Conservation (phyloP, 23 tunicate genomes). For the Ciona savignyi region DNA sequence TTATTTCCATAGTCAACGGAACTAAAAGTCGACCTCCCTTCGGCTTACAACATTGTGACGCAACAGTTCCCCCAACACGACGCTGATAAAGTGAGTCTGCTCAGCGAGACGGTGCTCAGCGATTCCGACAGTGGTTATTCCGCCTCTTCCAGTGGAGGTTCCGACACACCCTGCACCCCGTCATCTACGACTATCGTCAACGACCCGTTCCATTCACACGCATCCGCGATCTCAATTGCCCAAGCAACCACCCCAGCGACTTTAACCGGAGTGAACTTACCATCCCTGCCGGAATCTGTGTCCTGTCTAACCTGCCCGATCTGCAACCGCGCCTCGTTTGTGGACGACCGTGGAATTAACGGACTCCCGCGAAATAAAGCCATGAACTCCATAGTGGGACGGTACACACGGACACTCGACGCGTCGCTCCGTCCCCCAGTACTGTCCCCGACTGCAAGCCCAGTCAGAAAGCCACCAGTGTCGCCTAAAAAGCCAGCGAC, state of each 20-base stretch:
- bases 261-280: conserved; percentile 41
- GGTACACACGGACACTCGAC: conserved; percentile 16
- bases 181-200: conserved; percentile 8
- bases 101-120: conserved; percentile 72
- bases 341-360: conserved; percentile 74
- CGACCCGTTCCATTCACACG: not conserved
- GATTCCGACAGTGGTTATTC: conserved; percentile 96
- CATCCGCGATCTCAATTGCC: conserved; percentile 7
- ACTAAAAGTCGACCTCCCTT: not conserved
- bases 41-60: not conserved
- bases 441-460: not conserved
- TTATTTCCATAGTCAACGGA: not conserved
- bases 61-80: conserved; percentile 5
- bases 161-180: not conserved
- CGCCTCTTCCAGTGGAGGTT: conserved; percentile 10
- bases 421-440: not conserved
- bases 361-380: conserved; percentile 36
- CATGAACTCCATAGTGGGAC: conserved; percentile 51
- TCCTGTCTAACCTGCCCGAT: conserved; percentile 79
- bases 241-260: conserved; percentile 10
- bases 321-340: conserved; percentile 68
- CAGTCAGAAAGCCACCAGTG: not conserved
- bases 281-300: conserved; percentile 57
- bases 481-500: not conserved
- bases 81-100: conserved; percentile 42